Base-by-base conservation (phyloP, 53 echinoderm and acorn worm genomes). In the Antedon mediterranea region DNA sequence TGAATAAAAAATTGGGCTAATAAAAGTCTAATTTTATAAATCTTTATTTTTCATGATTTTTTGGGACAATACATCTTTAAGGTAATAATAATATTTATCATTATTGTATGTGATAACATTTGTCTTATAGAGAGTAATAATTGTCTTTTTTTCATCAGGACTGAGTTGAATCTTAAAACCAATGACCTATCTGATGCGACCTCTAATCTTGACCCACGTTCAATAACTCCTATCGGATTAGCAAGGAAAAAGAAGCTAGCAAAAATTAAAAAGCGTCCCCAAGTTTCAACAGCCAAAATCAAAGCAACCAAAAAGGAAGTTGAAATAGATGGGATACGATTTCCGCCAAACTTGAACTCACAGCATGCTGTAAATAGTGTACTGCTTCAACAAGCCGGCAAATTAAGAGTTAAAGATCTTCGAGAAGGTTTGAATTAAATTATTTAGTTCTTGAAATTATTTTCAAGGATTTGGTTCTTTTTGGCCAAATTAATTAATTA, bases 291-390 rank as follows among this genome's bases (percentile, higher is more conserved):
- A 13, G 78, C 77, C 29, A 37, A 43, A 0, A 74, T 78, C 29
- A 29, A 77, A 8, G 82, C 84, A 76, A 57, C 28, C 11, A 43
- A 28, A 33, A 79, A 85, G 43, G 82, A 83, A 32, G 43, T 88
- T 0, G 91, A 91, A 37, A 78, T 86, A 42, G 84, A 89, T 14
- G 95, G 95, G 0, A 85, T 94, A 0, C 76, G 95, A 18, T 94
- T 94, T 74, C 91, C 89, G 2, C 30, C 71, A 42, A 94, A 94
- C 70, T 81, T 94, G 33, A 84, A 91, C 79, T 84, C 79, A 32
- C 90, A 91, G 86, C 95, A 94, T 71, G 86, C 91, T 18, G 95
- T 94, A 4, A 94, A 91, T 71, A 78, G 89, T 13, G 95, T 91
- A n/a, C 78, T 94, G 23, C 80, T 87, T 43, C 95, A 94, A 82